phyloP scores from a whole-genome alignment of 2,888 invertebrate genomes.

The Spodoptera exigua region DNA sequence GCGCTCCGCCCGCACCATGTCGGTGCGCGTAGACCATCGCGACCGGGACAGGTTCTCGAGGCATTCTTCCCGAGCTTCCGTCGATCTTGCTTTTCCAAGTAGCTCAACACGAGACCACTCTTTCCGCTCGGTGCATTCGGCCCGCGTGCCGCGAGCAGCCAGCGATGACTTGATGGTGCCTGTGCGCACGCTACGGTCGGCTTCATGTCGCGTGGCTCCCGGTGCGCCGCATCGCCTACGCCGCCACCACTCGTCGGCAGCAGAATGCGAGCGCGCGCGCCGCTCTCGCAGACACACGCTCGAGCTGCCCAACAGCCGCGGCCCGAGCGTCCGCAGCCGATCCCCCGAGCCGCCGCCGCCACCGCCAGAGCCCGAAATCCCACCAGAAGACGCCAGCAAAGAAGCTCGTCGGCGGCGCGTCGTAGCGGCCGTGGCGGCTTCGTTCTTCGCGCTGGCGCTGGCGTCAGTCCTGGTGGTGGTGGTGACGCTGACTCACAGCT shows the following conservation, averaged over 20 bases:
- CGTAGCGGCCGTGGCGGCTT: conserved; percentile 92
- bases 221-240: conserved; percentile 85
- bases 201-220: conserved; percentile 83
- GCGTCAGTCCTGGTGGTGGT: conserved; percentile 94
- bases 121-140: conserved; percentile 85
- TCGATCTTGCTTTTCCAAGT: conserved; percentile 82
- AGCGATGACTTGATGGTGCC: conserved; percentile 87
- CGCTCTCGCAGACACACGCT: conserved; percentile 83
- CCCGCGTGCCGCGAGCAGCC: conserved; percentile 82
- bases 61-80: conserved; percentile 87
- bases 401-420: conserved; percentile 92
- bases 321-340: conserved; percentile 84
- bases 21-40: conserved; percentile 85
- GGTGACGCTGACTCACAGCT: conserved; percentile 93
- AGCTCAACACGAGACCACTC: conserved; percentile 83
- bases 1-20: conserved; percentile 87
- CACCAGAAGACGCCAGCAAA: conserved; percentile 89
- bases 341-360: conserved; percentile 81
- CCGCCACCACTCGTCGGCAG: conserved; percentile 86
- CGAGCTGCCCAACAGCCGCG: conserved; percentile 82
- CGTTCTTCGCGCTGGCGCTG: conserved; percentile 92
- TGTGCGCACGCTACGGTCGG: conserved; percentile 84
- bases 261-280: conserved; percentile 85
- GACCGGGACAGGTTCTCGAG: conserved; percentile 86
- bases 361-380: conserved; percentile 79